These are phyloP conservation scores for Mystacornis crossleyi DNA, from an alignment of 2,113 vertebrate genomes.

Conservation along the genomic window DNA sequence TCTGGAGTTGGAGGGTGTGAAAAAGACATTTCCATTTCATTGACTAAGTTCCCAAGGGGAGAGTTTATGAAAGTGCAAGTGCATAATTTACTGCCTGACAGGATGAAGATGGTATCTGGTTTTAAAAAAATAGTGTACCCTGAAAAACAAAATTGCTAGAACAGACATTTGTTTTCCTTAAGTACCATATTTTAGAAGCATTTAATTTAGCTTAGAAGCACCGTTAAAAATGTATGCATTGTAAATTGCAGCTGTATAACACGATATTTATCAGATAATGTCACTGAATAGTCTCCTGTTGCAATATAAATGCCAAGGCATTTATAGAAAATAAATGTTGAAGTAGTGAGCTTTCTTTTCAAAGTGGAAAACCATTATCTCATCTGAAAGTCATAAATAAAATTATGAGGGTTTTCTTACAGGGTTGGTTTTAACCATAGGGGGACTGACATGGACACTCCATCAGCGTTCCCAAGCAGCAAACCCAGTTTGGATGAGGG, in stretches of 20 bases:
- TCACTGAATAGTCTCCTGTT: constrained; percentile 62
- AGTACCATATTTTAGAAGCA: constrained; percentile 60
- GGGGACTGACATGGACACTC: background rate
- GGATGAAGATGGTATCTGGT: constrained; percentile 53
- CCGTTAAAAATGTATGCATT: constrained; percentile 68
- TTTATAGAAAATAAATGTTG: constrained; percentile 56
- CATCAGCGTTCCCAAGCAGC: background rate
- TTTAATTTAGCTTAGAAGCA: constrained; percentile 67
- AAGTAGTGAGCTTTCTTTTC: constrained; percentile 33
- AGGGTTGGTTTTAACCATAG: background rate
- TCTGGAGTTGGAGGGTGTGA: constrained; percentile 55
- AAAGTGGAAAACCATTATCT: constrained; percentile 57
- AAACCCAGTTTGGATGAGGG: background rate
- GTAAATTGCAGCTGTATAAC: constrained; percentile 66
- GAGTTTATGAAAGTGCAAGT: constrained; percentile 66
- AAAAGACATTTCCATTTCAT: constrained; percentile 69
- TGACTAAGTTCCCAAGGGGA: constrained; percentile 63
- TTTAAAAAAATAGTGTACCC: constrained; percentile 46
- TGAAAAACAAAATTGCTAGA: constrained; percentile 59
- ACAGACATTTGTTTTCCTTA: constrained; percentile 55
- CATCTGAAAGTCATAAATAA: constrained; percentile 52
- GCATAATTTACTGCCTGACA: constrained; percentile 67
- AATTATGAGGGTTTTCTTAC: background rate
- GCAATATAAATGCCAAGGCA: constrained; percentile 56
- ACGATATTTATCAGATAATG: constrained; percentile 68